Evolutionary conservation across 2,888 invertebrate species (phyloP), one percentile per base, ranked within the genome.

Genomic region (Melangyna quadrimaculata): DNA sequence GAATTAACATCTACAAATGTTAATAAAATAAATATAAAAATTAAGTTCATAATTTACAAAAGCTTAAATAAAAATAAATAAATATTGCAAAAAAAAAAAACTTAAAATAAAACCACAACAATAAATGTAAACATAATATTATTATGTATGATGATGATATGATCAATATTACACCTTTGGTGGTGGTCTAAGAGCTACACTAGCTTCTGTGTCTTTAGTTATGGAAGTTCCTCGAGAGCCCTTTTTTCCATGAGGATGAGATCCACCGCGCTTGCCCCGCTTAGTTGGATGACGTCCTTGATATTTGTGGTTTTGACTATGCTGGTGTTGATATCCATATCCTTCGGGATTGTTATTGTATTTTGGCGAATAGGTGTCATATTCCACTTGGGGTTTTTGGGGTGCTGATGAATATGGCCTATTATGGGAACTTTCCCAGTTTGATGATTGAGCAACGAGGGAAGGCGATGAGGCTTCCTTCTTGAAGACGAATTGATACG

Each of bases 261-360:
- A 80, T 4, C 90, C 90, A 4, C 91, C 91, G 8, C 91, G 90
- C 74, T 91, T 92, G 29, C 91, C 92, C 3, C 92, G 89, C 75
- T 91, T 91, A 40, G 82, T 87, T 1, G 87, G 87, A 70, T 88
- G 89, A 3, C 89, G 88, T n/a, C 63, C 88, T 29, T 88, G 69
- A 40, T 88, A 88, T 78, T 87, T 88, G 59, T 87, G 88, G 57
- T 71, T 82, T 22, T 48, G 65, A 45, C 22, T 71, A 9, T 83
- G 86, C 10, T 90, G 90, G 43, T 92, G 91, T 86, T 92, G 92
- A 35, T 92, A 92, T 65, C 92, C 91, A 80, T 91, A 91, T 2
- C 91, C 91, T 73, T 92, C 92, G 8, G 92, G 92, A 88, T 92
- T 92, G 45, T 92, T 91, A 63, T 92, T 92, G 69, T 89, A 91